Percentiles rank a stretch among this genome's conserved stretches.
Conservation (phyloP, 2,797 vertebrate genomes). For the Hippocampus kuda region DNA sequence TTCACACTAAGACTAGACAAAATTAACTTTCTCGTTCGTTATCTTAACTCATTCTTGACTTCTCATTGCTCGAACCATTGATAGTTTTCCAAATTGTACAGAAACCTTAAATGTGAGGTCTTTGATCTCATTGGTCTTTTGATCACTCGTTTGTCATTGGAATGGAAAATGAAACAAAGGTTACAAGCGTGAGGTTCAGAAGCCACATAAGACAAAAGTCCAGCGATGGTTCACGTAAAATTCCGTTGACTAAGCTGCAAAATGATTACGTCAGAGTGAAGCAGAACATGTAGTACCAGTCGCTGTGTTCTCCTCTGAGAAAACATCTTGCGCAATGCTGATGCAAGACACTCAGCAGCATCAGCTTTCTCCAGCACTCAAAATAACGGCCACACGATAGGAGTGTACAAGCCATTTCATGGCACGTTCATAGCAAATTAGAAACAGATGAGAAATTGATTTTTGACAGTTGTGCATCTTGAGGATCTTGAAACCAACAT, state of each 20-base stretch:
- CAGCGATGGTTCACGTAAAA: conserved; percentile 11
- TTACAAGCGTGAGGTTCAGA: background rate
- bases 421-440: background rate
- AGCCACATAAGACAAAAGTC: background rate
- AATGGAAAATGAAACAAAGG: background rate
- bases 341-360: background rate
- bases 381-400: conserved; percentile 11
- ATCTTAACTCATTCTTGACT: no score
- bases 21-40: no score
- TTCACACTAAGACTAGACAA: no score
- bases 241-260: conserved; percentile 56
- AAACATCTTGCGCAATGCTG: conserved; percentile 14
- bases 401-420: conserved; percentile 3
- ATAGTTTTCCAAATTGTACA: no score
- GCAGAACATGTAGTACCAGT: conserved; percentile 52
- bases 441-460: no score
- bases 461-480: no score
- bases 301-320: background rate
- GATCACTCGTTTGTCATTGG: background rate
- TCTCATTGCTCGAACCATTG: no score
- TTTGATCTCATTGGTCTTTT: no score
- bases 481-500: no score
- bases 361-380: conserved; percentile 3
- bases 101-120: no score
- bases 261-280: conserved; percentile 22